These are phyloP conservation scores for Bursaphelenchus okinawaensis DNA, from an alignment of 2,888 invertebrate species.

Conservation along the genomic window DNA sequence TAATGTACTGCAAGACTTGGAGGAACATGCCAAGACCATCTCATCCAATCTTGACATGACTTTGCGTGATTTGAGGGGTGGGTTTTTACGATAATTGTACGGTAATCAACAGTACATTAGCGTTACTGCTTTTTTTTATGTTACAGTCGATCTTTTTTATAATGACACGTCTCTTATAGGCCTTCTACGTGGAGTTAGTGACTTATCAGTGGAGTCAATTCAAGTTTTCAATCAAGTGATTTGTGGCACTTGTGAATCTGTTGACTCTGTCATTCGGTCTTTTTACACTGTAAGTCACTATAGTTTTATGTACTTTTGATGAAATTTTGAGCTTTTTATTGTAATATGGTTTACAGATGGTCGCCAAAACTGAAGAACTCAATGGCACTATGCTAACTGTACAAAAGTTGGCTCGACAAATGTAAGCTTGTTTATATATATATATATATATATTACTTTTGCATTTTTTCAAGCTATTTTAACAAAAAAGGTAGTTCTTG, in stretches of 20 bases:
- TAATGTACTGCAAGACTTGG: constrained; percentile 41
- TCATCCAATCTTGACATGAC: constrained; percentile 46
- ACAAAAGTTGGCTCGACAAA: constrained; percentile 41
- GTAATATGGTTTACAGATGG: constrained; percentile 35
- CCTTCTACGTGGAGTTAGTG: constrained; percentile 48
- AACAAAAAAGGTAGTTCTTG: not conserved
- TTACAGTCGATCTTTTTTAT: not conserved
- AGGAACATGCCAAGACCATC: constrained; percentile 43
- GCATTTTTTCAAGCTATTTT: not conserved
- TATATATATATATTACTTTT: too few species aligned
- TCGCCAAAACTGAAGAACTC: constrained; percentile 54
- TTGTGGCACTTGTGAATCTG: constrained; percentile 45
- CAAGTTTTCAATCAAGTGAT: constrained; percentile 43
- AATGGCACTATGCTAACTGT: constrained; percentile 43
- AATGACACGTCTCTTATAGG: constrained; percentile 30
- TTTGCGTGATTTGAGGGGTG: constrained; percentile 46
- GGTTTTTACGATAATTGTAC: too few species aligned
- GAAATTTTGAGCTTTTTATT: not conserved
- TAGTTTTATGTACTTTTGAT: not conserved
- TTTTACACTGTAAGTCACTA: constrained; percentile 43
- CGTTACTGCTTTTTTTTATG: too few species aligned
- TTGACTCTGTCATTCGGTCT: constrained; percentile 46
- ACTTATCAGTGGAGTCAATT: constrained; percentile 47
- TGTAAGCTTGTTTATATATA: constrained; percentile 27
- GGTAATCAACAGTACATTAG: too few species aligned